Conservation (phyloP, 2,797 vertebrate genomes). For the Apodemus agrarius region DNA sequence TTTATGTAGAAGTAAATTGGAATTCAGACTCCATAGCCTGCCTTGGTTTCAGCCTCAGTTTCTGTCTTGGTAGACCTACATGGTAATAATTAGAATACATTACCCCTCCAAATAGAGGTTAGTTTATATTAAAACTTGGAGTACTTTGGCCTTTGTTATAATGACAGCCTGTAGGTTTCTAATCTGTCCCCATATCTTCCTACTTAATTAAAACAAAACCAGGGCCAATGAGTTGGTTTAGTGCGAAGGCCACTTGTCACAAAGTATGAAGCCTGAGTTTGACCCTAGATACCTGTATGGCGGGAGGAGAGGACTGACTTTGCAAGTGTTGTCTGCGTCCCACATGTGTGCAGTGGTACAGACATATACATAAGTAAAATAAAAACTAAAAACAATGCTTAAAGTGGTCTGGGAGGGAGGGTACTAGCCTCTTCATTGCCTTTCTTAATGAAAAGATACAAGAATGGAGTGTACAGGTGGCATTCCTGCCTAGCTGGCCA, state of each 20-base stretch:
- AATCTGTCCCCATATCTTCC: background rate
- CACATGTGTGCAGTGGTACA: background rate
- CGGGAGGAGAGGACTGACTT: background rate
- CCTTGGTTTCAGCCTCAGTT: background rate
- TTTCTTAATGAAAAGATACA: background rate
- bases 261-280: background rate
- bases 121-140: conserved; percentile 51
- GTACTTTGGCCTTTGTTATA: conserved; percentile 44
- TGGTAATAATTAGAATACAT: background rate
- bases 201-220: background rate
- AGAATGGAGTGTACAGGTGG: background rate
- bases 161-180: background rate
- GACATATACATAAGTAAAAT: background rate
- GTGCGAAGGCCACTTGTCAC: background rate
- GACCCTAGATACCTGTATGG: background rate
- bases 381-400: background rate
- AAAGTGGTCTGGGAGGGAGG: background rate
- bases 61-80: background rate
- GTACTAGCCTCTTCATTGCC: background rate
- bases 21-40: background rate
- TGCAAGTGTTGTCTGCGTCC: background rate
- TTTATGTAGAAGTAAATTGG: background rate
- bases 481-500: background rate
- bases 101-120: conserved; percentile 37
- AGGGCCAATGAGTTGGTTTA: background rate